phyloP scores from a whole-genome alignment of 2,113 vertebrate genomes.

The Psilopogon haemacephalus region DNA sequence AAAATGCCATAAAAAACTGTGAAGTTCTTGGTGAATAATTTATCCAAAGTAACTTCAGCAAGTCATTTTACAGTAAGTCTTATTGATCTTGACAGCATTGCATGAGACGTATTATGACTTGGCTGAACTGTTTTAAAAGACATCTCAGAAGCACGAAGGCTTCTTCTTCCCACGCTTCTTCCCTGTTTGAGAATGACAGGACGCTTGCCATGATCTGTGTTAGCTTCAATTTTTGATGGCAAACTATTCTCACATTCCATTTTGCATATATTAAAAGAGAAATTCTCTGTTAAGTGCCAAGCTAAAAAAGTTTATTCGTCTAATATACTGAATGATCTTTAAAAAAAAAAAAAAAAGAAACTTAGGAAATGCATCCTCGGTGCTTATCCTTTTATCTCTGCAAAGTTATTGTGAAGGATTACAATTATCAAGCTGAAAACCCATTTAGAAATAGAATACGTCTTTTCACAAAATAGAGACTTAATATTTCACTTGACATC shows the following conservation, averaged over 20 bases:
- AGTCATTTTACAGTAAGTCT: background rate
- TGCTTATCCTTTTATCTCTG: background rate
- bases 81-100: background rate
- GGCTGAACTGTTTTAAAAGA: background rate
- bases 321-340: background rate
- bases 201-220: background rate
- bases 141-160: background rate
- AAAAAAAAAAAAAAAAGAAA: background rate
- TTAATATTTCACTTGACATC: background rate
- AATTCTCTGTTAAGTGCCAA: background rate
- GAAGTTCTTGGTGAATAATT: slow-evolving; percentile 9
- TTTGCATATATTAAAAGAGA: background rate
- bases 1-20: background rate
- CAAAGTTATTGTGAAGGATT: background rate
- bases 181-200: background rate
- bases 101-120: background rate
- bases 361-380: background rate
- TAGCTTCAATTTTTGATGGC: background rate
- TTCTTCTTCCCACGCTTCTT: background rate
- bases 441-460: background rate
- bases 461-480: background rate
- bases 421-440: background rate
- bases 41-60: slow-evolving; percentile 12
- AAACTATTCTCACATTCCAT: background rate
- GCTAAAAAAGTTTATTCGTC: background rate